Percentiles rank a stretch among this genome's conserved stretches.
phyloP scores from a whole-genome alignment of 2,888 invertebrate species.

The Apocheima hispidaria region DNA sequence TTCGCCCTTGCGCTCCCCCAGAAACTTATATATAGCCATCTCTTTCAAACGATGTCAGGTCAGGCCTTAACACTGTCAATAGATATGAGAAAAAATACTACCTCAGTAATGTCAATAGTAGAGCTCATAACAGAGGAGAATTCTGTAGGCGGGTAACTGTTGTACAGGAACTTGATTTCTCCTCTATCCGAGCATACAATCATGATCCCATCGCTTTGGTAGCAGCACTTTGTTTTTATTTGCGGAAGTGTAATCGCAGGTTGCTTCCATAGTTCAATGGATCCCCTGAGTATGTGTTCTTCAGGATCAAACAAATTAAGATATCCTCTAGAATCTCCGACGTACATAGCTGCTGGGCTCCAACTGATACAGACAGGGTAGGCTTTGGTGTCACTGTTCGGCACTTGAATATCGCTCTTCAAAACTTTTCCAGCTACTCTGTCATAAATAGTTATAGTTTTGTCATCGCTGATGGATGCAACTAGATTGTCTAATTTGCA shows the following conservation, averaged over 20 bases:
- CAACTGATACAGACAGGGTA: constrained; percentile 78
- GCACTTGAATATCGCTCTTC: constrained; percentile 69
- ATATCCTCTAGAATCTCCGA: constrained; percentile 78
- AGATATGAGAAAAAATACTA: constrained; percentile 53
- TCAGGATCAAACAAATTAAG: constrained; percentile 76
- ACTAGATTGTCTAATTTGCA: constrained; percentile 75
- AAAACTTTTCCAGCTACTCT: constrained; percentile 79
- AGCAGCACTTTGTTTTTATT: constrained; percentile 75
- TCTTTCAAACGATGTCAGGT: too few species aligned
- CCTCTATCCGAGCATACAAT: constrained; percentile 79
- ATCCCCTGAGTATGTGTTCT: constrained; percentile 59
- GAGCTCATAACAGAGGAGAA: constrained; percentile 67
- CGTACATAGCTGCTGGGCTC: constrained; percentile 72
- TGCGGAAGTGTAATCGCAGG: constrained; percentile 66
- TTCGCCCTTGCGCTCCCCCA: too few species aligned
- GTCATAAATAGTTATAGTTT: constrained; percentile 85
- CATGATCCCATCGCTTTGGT: constrained; percentile 73
- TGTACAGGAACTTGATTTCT: constrained; percentile 79
- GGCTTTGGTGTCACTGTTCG: constrained; percentile 62
- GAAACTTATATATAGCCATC: too few species aligned
- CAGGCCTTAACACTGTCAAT: background rate
- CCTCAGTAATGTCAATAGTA: constrained; percentile 78
- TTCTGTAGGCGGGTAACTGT: constrained; percentile 74
- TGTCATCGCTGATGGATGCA: constrained; percentile 87
- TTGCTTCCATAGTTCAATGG: constrained; percentile 74